phyloP scores from a whole-genome alignment of 2,113 vertebrate species.

The Ranitomeya variabilis region DNA sequence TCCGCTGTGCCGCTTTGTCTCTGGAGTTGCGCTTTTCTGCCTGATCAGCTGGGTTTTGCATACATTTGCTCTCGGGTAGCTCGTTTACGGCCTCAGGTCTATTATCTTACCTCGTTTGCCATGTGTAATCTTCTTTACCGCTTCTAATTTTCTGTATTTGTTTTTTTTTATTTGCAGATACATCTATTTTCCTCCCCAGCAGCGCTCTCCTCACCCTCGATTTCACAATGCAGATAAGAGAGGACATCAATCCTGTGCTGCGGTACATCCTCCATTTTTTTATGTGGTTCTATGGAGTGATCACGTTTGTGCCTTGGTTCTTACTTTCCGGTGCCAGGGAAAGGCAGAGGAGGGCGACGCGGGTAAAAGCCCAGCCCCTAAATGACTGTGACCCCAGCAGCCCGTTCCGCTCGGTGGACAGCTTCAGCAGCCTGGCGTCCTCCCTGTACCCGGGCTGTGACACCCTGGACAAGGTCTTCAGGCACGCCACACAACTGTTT shows the following conservation, averaged over 20 bases:
- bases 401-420: conserved; percentile 82
- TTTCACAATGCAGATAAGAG: conserved; percentile 85
- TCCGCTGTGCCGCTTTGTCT: too few species aligned
- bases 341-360: conserved; percentile 75
- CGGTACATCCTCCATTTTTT: conserved; percentile 82
- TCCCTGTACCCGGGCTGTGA: conserved; percentile 81
- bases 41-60: background rate
- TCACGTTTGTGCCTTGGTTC: conserved; percentile 85
- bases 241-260: conserved; percentile 86
- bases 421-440: conserved; percentile 74
- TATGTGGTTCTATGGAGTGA: conserved; percentile 79
- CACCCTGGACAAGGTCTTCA: conserved; percentile 88
- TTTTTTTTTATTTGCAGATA: conserved; percentile 1
- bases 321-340: conserved; percentile 82
- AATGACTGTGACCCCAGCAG: conserved; percentile 72
- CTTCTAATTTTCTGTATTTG: background rate
- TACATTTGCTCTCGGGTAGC: background rate
- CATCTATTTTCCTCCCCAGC: background rate
- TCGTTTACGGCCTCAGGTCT: background rate
- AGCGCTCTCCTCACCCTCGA: background rate
- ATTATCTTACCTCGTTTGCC: background rate
- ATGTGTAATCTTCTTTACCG: background rate
- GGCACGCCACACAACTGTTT: conserved; percentile 77
- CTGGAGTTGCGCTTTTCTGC: too few species aligned
- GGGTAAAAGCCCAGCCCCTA: conserved; percentile 79